Evolutionary conservation across 2,797 vertebrate species (phyloP), one percentile per base, ranked within the genome.

Genomic region (Gallinago nigripennis): DNA sequence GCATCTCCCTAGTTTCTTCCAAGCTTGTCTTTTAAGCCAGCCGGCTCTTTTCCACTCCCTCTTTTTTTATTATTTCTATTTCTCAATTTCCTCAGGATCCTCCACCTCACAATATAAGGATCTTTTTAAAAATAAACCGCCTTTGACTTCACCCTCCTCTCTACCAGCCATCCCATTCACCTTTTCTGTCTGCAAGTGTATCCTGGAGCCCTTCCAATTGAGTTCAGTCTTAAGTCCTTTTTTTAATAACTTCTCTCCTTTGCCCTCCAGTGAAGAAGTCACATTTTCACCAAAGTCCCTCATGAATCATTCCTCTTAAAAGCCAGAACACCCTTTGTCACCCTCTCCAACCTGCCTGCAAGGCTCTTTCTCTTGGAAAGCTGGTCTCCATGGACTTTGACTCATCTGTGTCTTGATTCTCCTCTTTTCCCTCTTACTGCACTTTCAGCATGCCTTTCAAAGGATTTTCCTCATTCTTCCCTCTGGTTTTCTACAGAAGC

Each of bases 401-500:
- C 21, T 84, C 37, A 61, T 25, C 45, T 19, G 1, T 54, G 33
- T 51, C 71, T 76, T 60, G 35, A 63, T 58, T 84, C 61, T 83
- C 16, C 50, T 56, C 66, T 76, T 72, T 81, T 48, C 31, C 43
- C 14, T 78, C 37, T 88, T 69, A 57, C 19, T 1, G 2, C 20
- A 20, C 37, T 90, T 64, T 28, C 31, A 82, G 9, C 51, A 17
- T 63, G 41, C 19, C 16, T 91, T 90, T 60, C 70, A 88, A 88
- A 90, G 35, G 18, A 76, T 90, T 92, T 95, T 88, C 85, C n/a
- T 90, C 56, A 48, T 77, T 88, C 30, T 84, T 88, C 53, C 50
- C 30, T 93, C 30, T n/a, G 39, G 30, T 84, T 92, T 94, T 88
- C 56, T 82, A 68, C 60, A 94, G 75, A 77, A 95, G 27, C 27